These are phyloP conservation scores for Oncorhynchus gorbuscha DNA, from an alignment of 2,113 vertebrate species.

Conservation along the genomic window DNA sequence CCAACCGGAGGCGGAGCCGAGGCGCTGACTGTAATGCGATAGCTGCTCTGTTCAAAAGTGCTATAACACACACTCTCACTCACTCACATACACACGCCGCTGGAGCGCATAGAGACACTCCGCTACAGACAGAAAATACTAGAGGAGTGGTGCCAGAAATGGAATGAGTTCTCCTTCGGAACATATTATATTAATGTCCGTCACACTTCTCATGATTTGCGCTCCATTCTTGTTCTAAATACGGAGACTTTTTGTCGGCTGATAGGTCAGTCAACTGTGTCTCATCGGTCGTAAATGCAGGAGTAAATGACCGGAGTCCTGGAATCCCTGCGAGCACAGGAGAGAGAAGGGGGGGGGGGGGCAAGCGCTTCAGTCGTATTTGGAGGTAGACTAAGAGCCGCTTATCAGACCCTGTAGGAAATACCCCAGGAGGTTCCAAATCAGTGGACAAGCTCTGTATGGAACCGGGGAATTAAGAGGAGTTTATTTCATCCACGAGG, in stretches of 20 bases:
- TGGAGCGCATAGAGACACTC: slow-evolving; percentile 31
- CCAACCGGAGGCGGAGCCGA: slow-evolving; percentile 77
- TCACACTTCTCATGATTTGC: no score
- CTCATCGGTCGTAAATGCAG: not conserved
- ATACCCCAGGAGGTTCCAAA: not conserved
- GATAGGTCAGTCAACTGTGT: not conserved
- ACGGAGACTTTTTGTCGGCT: not conserved
- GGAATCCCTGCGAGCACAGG: not conserved
- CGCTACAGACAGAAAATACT: slow-evolving; percentile 1
- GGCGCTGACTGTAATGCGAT: slow-evolving; percentile 83
- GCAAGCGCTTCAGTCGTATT: slow-evolving; percentile 22
- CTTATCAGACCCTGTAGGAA: not conserved
- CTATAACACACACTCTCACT: slow-evolving; percentile 55
- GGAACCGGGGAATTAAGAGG: not conserved
- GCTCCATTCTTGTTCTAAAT: no score
- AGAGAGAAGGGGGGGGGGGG: not conserved
- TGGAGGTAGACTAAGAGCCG: slow-evolving; percentile 12
- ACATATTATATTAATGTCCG: not conserved
- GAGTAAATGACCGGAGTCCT: not conserved
- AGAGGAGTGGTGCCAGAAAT: slow-evolving; percentile 32
- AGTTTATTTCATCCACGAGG: not conserved
- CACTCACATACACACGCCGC: slow-evolving; percentile 38
- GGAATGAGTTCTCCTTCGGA: slow-evolving; percentile 18
- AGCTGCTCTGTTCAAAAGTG: slow-evolving; percentile 74
- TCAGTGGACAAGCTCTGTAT: not conserved